These are phyloP conservation scores for Rhinoderma darwinii DNA, from an alignment of 2,113 vertebrate genomes.

Conservation along the genomic window DNA sequence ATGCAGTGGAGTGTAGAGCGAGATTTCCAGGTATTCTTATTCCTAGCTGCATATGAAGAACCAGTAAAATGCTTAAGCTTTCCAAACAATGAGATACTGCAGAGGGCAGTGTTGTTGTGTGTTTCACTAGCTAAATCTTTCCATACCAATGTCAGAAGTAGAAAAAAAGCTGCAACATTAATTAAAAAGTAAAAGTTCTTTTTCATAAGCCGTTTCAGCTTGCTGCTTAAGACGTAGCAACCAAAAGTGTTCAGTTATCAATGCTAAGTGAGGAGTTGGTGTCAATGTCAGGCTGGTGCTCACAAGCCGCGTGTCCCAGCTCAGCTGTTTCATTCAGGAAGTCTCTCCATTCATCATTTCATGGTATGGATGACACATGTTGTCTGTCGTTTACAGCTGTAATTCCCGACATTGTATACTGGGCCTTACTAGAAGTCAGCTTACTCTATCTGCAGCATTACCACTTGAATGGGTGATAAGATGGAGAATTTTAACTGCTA, in stretches of 20 bases:
- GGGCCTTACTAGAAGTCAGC: neutral
- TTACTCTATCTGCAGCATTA: neutral
- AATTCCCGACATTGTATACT: neutral
- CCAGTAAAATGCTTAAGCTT: neutral
- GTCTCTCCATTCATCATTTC: neutral
- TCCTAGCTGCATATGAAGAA: neutral
- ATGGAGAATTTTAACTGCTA: neutral
- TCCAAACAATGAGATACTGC: constrained; percentile 56
- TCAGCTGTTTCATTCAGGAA: constrained; percentile 29
- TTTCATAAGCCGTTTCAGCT: neutral
- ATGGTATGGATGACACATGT: constrained; percentile 51
- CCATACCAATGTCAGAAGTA: neutral
- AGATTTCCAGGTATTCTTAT: neutral
- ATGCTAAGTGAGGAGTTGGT: neutral
- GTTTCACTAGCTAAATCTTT: neutral
- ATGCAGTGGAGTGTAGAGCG: neutral
- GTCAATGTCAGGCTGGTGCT: neutral
- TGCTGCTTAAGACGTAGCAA: neutral
- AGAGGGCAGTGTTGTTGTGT: constrained; percentile 74
- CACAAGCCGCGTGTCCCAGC: neutral
- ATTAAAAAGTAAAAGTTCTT: constrained; percentile 22
- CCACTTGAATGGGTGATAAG: neutral
- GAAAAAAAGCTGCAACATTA: constrained; percentile 21
- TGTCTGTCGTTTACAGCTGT: constrained; percentile 33
- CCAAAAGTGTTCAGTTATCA: neutral